Conservation (phyloP, 2,888 invertebrate genomes). For the Lypha dubia region DNA sequence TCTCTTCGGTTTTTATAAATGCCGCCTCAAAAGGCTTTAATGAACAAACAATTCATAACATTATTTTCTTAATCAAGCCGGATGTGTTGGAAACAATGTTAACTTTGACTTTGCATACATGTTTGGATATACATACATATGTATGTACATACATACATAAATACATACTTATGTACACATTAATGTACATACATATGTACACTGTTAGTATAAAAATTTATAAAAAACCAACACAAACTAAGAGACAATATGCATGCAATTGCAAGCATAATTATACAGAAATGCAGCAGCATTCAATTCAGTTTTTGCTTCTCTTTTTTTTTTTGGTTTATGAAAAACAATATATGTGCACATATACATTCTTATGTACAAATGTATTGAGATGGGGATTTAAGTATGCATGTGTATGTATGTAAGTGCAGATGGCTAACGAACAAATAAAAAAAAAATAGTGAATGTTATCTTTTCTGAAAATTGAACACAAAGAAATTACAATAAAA, state of each 20-base stretch:
- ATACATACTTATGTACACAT: background rate
- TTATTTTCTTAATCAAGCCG: constrained; percentile 70
- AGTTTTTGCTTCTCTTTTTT: constrained; percentile 39
- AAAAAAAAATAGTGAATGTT: constrained; percentile 30
- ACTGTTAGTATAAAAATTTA: background rate
- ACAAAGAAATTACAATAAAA: constrained; percentile 50
- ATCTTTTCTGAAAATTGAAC: constrained; percentile 44
- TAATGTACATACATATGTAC: background rate
- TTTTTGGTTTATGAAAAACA: constrained; percentile 32
- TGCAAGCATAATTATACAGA: constrained; percentile 60
- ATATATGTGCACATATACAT: too few relatives aligned
- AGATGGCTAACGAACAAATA: constrained; percentile 14
- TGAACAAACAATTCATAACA: constrained; percentile 53
- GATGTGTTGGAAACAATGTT: constrained; percentile 68
- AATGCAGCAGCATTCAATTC: constrained; percentile 49
- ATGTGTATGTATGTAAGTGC: too few relatives aligned
- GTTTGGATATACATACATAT: background rate
- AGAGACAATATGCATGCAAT: constrained; percentile 45
- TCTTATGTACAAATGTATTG: constrained; percentile 31
- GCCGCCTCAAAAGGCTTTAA: constrained; percentile 47
- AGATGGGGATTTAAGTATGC: constrained; percentile 59
- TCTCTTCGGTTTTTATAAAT: constrained; percentile 16
- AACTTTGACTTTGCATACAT: constrained; percentile 57
- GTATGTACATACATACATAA: too few relatives aligned
- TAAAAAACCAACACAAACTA: constrained; percentile 28